These are phyloP conservation scores for Limnephilus auricula DNA, from an alignment of 2,888 invertebrate species.

Conservation along the genomic window DNA sequence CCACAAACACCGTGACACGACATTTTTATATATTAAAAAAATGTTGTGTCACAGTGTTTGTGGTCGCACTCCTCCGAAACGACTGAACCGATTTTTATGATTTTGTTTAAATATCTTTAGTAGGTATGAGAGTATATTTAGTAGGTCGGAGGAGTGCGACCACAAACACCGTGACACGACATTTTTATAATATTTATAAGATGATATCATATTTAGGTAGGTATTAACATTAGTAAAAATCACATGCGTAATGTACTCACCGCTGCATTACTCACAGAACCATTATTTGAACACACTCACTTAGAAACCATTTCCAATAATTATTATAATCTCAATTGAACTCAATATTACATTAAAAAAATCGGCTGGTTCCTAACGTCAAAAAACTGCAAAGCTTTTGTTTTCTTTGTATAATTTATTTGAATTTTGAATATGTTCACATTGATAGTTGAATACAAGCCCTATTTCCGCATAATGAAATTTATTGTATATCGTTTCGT, in stretches of 20 bases:
- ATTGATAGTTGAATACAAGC: background rate
- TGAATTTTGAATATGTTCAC: conserved; percentile 3
- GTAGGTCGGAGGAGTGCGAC: no score
- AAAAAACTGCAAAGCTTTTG: conserved; percentile 3
- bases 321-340: no score
- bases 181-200: no score
- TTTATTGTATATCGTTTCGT: background rate
- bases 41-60: no score
- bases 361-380: background rate
- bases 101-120: no score
- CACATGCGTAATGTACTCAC: background rate
- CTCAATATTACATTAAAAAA: background rate
- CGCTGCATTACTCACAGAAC: background rate
- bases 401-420: conserved; percentile 6
- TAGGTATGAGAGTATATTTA: no score
- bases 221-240: background rate
- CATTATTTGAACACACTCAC: background rate
- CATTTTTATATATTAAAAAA: no score
- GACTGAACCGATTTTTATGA: no score
- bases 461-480: background rate
- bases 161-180: no score
- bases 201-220: no score
- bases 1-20: no score
- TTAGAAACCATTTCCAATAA: background rate
- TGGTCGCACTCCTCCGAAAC: no score